Conservation (phyloP, 92 coral and sea anemone genomes). For the Phenganax marumi region DNA sequence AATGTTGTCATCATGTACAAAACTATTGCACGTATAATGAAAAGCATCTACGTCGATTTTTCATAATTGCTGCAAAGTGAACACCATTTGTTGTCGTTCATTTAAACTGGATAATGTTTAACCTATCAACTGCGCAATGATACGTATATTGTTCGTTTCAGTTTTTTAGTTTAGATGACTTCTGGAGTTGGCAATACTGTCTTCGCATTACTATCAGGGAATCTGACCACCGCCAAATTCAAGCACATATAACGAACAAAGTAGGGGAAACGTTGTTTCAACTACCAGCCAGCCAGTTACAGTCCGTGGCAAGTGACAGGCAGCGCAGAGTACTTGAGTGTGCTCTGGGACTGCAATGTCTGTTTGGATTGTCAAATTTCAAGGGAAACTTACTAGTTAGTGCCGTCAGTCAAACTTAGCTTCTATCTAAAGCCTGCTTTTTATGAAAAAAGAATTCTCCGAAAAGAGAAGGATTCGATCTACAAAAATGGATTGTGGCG, state of each 20-base stretch:
- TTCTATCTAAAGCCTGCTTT: background rate
- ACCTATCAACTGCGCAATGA: too few relatives aligned
- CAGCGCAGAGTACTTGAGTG: constrained; percentile 73
- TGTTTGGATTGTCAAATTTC: constrained; percentile 67
- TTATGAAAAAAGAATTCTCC: too few relatives aligned
- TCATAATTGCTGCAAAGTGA: too few relatives aligned
- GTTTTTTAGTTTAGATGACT: constrained; percentile 47
- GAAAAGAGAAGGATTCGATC: too few relatives aligned
- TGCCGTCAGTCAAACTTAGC: constrained; percentile 54
- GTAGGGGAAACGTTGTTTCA: constrained; percentile 79
- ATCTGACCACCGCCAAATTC: constrained; percentile 48
- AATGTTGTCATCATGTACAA: too few relatives aligned
- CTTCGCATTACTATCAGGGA: constrained; percentile 67
- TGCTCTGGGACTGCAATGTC: constrained; percentile 72
- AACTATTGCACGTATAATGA: too few relatives aligned
- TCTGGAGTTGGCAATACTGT: constrained; percentile 81
- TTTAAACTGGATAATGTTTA: too few relatives aligned
- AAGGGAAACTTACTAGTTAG: constrained; percentile 65
- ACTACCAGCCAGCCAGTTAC: constrained; percentile 70
- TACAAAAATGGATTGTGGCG: background rate
- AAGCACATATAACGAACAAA: constrained; percentile 59
- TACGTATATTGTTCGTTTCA: constrained; percentile 21
- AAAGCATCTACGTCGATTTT: too few relatives aligned
- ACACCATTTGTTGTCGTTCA: too few relatives aligned
- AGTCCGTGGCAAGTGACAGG: constrained; percentile 45